Conservation (phyloP, 2,888 invertebrate species). For the Ephialtes manifestator region DNA sequence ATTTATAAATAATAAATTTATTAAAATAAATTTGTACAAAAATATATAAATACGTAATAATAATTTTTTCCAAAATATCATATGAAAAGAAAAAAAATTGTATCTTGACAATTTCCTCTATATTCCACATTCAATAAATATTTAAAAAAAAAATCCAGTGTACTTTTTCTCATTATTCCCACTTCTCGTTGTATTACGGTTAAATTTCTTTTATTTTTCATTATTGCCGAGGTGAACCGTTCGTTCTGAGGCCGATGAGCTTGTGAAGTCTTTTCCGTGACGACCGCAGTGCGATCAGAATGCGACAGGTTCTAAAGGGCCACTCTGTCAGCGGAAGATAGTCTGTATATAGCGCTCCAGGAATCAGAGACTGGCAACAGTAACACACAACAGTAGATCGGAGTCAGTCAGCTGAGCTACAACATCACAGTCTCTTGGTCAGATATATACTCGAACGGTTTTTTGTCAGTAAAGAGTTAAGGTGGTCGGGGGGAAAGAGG, state of each 20-base stretch:
- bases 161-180: neutral
- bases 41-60: no score
- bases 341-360: neutral
- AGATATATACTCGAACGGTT: constrained; percentile 28
- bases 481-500: neutral
- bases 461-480: constrained; percentile 28
- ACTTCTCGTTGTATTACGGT: neutral
- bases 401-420: constrained; percentile 23
- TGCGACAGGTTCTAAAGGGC: constrained; percentile 45
- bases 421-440: constrained; percentile 11
- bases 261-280: constrained; percentile 40
- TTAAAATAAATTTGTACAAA: no score
- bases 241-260: constrained; percentile 23
- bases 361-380: constrained; percentile 10
- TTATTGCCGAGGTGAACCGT: constrained; percentile 1
- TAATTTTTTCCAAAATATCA: no score
- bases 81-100: no score
- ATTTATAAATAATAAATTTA: no score
- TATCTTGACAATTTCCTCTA: no score
- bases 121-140: neutral
- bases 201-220: no score
- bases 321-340: constrained; percentile 3
- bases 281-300: constrained; percentile 32
- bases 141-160: neutral
- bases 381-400: constrained; percentile 36